Base-by-base conservation (phyloP, 2,888 invertebrate species). In the Mylabris sibirica region DNA sequence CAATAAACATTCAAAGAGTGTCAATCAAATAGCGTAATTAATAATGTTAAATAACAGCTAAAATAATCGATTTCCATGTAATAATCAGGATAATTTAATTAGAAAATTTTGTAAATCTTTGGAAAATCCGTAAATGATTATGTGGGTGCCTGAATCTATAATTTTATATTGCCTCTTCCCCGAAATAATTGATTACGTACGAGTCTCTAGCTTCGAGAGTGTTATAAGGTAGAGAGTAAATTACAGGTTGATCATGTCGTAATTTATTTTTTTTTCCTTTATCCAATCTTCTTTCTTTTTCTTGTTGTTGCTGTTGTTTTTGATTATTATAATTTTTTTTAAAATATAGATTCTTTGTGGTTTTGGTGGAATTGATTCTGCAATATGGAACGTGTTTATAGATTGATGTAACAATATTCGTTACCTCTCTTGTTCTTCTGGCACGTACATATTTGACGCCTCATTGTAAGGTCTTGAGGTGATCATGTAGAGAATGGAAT, bases 391-490 rank as follows among this genome's bases (percentile, higher is more conserved):
- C 70, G 70, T 68, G 65, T 64, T 49, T 61, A 30, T 34, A 20
- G 60, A 12, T 66, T 41, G 71, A 62, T 61, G 68, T 65, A 71
- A 69, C 70, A 70, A 70, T 72, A 62, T 35, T 38, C 64, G 57
- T 70, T 72, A 63, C 68, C 60, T n/a, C 66, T 65, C 67, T 65
- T 30, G 30, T 69, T 67, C 67, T 64, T 62, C 69, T 65, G 66
- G 71, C 73, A 73, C 73, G 73, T 73, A 73, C 71, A 57, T 57
- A 57, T 57, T 73, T 73, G 71, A 71, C 73, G 73, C 73, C 73
- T 73, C 66, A 73, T 73, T 73, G 71, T 71, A 69, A 73, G 73
- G 73, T 73, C 73, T 73, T 69, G 53, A 73, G 73, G 73, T 73
- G 73, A 73, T 73, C 71, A 67, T 71, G 67, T 71, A 68, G 68